Conservation (phyloP, 2,888 invertebrate genomes). For the Acanthosepion lycidas region DNA sequence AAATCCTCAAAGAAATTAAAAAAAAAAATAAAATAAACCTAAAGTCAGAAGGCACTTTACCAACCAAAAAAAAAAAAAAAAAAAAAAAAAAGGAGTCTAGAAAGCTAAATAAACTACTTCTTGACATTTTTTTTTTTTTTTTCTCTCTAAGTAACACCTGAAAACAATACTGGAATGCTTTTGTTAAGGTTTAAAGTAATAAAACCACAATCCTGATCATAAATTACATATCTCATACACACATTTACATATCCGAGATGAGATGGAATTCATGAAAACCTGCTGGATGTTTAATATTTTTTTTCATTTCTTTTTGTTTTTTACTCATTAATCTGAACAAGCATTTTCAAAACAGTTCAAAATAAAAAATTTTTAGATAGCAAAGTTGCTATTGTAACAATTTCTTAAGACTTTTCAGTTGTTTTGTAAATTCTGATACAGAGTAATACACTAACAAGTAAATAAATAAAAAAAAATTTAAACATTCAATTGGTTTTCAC, state of each 20-base stretch:
- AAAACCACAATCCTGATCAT: not conserved
- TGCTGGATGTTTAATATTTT: too few species aligned
- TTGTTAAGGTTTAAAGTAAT: not conserved
- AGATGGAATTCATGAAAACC: not conserved
- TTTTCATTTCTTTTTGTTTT: too few species aligned
- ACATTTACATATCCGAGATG: not conserved
- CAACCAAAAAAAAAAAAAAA: not conserved
- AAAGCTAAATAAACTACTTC: not conserved
- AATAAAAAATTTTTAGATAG: too few species aligned
- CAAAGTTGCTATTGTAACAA: too few species aligned
- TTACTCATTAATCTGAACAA: too few species aligned
- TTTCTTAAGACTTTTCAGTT: too few species aligned
- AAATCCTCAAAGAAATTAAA: not conserved
- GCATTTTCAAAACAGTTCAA: too few species aligned
- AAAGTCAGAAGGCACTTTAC: not conserved
- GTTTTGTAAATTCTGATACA: too few species aligned
- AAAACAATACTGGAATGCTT: not conserved
- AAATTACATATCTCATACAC: not conserved
- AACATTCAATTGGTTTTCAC: too few species aligned
- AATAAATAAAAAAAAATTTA: too few species aligned
- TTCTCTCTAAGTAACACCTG: not conserved
- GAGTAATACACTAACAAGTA: too few species aligned
- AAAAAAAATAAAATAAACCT: not conserved
- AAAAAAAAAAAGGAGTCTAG: not conserved
- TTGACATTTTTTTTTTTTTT: not conserved